Base-by-base conservation (phyloP, 2,888 invertebrate species). In the Pycnomerus fuliginosus region DNA sequence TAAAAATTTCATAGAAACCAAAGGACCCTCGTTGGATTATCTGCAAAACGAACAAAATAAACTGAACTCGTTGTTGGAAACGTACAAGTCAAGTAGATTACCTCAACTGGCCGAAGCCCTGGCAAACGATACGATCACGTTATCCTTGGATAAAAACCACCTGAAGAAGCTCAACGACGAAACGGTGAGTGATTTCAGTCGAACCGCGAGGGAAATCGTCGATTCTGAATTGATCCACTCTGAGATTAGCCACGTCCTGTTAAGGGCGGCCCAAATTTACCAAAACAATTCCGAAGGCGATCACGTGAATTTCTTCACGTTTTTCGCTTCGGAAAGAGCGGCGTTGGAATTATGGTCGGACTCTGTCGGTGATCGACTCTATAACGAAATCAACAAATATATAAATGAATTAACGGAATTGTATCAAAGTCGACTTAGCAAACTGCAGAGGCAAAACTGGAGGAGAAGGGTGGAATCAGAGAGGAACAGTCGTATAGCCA, bases 291-390 rank as follows among this genome's bases (percentile, higher is more conserved):
- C 65, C 16, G 69, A 74, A 8, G 70, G 68, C 3, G 76, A 80
- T 49, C 75, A 80, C 15, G 67, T 71, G 48, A 75, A 76, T 32
- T 79, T 80, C 38, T 80, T 82, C 59, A 80, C 81, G 48, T 76
- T 84, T 13, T 79, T 80, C n/a, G 80, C 82, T 4, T 79, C 80
- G 45, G 85, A 86, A 65, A 78, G 83, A 49, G 78, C 84, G 2
- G 82, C 82, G 35, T 74, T 87, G 34, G 88, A 89, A 67, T 77
- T 82, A 41, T 87, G 87, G 81, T 82, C 84, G 52, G 85, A 85
- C 64, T 80, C 83, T 1, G 86, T 87, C 22, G 84, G 85, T 64
- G 80, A 83, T 59, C 80, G 80, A 49, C 73, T 90, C 50, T 80
- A 83, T 50, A 78, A 78, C 52, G 86, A 87, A 70, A 82, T 89